Conservation (phyloP, 1,140 invertebrate species). For the Pemphigus obesinymphae region DNA sequence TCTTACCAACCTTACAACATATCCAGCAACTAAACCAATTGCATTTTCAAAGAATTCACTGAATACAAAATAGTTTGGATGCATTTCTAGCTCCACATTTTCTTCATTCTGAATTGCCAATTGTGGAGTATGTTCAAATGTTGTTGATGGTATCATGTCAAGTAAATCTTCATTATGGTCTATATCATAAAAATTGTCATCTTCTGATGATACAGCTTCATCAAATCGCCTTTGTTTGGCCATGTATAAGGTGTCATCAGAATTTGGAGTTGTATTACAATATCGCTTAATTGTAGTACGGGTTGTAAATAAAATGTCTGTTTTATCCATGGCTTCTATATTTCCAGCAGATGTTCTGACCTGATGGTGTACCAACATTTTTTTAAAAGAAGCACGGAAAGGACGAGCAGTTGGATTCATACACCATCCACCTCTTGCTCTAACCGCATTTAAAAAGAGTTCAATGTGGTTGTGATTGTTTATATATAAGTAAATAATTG, state of each 20-base stretch:
- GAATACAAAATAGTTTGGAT: background rate
- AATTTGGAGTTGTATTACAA: background rate
- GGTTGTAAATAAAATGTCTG: background rate
- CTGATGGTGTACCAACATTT: background rate
- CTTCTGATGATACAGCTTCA: background rate
- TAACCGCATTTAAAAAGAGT: background rate
- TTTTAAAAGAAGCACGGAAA: background rate
- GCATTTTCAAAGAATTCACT: background rate
- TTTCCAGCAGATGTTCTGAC: background rate
- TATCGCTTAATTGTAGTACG: background rate
- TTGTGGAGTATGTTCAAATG: too few species aligned
- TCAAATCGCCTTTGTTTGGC: background rate
- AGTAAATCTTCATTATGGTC: background rate
- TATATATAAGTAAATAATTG: background rate
- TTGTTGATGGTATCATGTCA: too few species aligned
- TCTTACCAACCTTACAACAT: background rate
- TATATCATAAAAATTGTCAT: background rate
- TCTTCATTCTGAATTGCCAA: too few species aligned
- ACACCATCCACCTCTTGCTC: background rate
- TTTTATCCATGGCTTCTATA: background rate
- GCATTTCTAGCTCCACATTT: background rate
- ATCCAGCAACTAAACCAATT: background rate
- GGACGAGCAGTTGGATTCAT: background rate
- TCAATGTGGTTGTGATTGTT: background rate
- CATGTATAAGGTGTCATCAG: background rate